phyloP scores from a whole-genome alignment of 2,888 invertebrate species.

The Tinea pellionella region DNA sequence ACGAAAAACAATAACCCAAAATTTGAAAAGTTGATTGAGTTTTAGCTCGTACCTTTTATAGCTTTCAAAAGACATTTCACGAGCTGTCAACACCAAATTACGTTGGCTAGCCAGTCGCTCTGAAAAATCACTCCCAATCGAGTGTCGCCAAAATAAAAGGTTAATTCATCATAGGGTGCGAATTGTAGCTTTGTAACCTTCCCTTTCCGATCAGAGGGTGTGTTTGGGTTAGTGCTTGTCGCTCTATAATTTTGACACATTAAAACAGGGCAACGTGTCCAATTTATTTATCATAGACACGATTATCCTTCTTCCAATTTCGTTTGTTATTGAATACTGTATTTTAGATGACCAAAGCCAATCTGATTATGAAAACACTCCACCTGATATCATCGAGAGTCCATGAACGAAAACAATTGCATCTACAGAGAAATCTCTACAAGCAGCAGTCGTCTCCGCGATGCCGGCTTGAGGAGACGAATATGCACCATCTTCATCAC shows the following conservation, averaged over 20 bases:
- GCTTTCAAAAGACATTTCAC: conserved; percentile 59
- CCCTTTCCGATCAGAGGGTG: conserved; percentile 32
- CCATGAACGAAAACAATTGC: no score
- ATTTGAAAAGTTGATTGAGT: conserved; percentile 41
- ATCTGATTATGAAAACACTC: no score
- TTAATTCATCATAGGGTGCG: conserved; percentile 59
- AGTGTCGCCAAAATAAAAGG: conserved; percentile 65
- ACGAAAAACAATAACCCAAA: conserved; percentile 1
- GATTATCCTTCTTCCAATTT: no score
- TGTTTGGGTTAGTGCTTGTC: neutral
- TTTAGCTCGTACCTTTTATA: conserved; percentile 53
- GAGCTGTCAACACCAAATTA: conserved; percentile 63
- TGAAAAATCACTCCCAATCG: conserved; percentile 67
- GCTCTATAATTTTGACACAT: no score
- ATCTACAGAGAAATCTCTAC: no score
- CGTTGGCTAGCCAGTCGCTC: conserved; percentile 61
- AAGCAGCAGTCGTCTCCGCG: no score
- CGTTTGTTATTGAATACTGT: no score
- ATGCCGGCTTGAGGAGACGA: no score
- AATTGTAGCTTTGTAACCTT: conserved; percentile 22
- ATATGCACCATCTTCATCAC: no score
- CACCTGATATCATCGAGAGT: no score
- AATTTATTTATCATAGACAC: no score
- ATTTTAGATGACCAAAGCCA: no score
- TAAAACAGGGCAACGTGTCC: conserved; percentile 55